Conservation (phyloP, 2,888 invertebrate genomes). For the Zygothrica quintamaculata region DNA sequence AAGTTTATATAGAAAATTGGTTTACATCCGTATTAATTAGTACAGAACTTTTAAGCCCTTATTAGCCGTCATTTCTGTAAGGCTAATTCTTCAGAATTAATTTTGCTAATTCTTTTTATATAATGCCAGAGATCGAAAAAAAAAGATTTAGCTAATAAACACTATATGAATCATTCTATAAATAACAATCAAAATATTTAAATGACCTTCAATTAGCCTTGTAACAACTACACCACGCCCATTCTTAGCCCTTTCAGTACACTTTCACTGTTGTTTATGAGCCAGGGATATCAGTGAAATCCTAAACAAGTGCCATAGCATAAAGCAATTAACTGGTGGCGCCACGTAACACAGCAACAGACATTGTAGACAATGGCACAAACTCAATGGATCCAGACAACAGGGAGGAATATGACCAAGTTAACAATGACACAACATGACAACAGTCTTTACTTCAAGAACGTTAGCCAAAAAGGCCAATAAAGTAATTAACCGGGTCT, state of each 20-base stretch:
- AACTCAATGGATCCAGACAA: slow-evolving; percentile 58
- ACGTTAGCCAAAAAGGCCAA: slow-evolving; percentile 62
- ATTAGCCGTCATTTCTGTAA: too few species aligned
- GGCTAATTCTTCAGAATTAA: too few species aligned
- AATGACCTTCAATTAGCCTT: slow-evolving; percentile 20
- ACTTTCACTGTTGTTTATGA: slow-evolving; percentile 63
- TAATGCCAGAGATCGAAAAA: too few species aligned
- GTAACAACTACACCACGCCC: slow-evolving; percentile 28
- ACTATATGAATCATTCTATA: too few species aligned
- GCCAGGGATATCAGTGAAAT: slow-evolving; percentile 9
- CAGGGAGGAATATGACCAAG: slow-evolving; percentile 36
- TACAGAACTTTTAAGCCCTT: too few species aligned
- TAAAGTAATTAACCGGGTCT: slow-evolving; percentile 74
- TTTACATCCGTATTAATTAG: too few species aligned
- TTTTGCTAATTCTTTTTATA: too few species aligned
- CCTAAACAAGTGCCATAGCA: slow-evolving; percentile 48
- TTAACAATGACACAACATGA: slow-evolving; percentile 79
- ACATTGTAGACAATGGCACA: slow-evolving; percentile 16
- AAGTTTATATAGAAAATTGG: too few species aligned
- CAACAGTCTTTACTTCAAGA: slow-evolving; percentile 59
- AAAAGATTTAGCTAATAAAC: too few species aligned
- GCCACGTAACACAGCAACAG: slow-evolving; percentile 66
- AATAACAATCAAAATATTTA: not conserved
- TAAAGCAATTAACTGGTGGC: slow-evolving; percentile 75
- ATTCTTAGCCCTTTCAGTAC: slow-evolving; percentile 57